These are phyloP conservation scores for Dolichoris vasculosae DNA, from an alignment of 1,140 invertebrate genomes.

Conservation along the genomic window DNA sequence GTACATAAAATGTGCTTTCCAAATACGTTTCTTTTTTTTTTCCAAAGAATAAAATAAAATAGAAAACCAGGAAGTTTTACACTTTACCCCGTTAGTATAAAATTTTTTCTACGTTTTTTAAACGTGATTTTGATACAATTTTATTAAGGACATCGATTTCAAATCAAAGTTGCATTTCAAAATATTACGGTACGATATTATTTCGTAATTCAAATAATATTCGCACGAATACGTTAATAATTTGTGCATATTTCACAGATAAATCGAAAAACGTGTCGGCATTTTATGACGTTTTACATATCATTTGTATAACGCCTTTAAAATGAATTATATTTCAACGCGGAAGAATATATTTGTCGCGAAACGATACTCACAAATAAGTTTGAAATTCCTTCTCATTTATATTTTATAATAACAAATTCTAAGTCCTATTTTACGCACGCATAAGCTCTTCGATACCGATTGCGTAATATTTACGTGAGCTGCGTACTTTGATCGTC, in stretches of 20 bases:
- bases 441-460: background rate
- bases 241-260: no score
- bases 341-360: background rate
- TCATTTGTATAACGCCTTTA: background rate
- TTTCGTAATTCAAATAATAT: background rate
- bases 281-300: background rate
- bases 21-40: background rate
- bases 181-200: background rate
- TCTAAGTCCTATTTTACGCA: background rate
- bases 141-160: no score
- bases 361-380: background rate
- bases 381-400: background rate
- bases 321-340: background rate
- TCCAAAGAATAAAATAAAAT: background rate
- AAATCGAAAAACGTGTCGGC: background rate
- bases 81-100: no score
- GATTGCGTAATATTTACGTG: conserved; percentile 24
- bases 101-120: no score
- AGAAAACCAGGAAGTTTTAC: background rate
- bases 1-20: background rate
- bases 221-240: no score
- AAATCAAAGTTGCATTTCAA: background rate
- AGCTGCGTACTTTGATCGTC: background rate
- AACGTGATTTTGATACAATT: no score
- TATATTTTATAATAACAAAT: background rate